These are phyloP conservation scores for Acanthurus leucopareius DNA, from an alignment of 2,797 vertebrate genomes.

Conservation along the genomic window DNA sequence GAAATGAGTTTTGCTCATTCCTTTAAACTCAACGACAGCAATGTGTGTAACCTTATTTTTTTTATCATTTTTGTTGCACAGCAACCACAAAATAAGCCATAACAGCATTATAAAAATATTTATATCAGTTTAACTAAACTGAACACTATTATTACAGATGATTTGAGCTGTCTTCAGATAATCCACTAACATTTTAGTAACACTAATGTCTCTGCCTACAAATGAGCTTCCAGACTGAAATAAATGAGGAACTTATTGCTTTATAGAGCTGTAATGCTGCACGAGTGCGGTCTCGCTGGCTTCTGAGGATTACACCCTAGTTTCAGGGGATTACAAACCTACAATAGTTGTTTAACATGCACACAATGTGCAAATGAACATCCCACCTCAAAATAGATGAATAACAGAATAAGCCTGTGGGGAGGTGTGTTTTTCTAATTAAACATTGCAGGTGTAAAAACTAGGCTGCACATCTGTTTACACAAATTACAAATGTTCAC, in stretches of 20 bases:
- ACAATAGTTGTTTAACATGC: slow-evolving; percentile 45
- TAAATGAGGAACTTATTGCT: neutral
- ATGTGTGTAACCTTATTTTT: neutral
- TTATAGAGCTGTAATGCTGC: slow-evolving; percentile 16
- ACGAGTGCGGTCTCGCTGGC: slow-evolving; percentile 4
- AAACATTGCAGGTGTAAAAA: slow-evolving; percentile 74
- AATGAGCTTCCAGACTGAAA: neutral
- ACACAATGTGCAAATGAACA: slow-evolving; percentile 57
- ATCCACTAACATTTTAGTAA: slow-evolving; percentile 8
- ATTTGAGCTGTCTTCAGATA: neutral
- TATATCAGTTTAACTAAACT: neutral
- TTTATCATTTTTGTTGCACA: neutral
- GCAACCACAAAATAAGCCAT: neutral
- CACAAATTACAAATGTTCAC: slow-evolving; percentile 76
- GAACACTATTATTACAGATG: neutral
- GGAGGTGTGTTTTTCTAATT: slow-evolving; percentile 72
- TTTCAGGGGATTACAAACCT: slow-evolving; percentile 48
- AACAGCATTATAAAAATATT: slow-evolving; percentile 3
- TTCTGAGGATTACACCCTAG: slow-evolving; percentile 38
- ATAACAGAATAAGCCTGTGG: slow-evolving; percentile 57
- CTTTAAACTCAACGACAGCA: neutral
- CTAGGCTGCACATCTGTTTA: slow-evolving; percentile 76
- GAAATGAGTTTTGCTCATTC: neutral
- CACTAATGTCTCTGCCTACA: neutral
- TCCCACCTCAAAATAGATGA: slow-evolving; percentile 55